Percentiles rank a stretch among this genome's conserved stretches.
These are phyloP conservation scores for Callaeas wilsoni DNA, from an alignment of 2,113 vertebrate genomes.

Conservation along the genomic window DNA sequence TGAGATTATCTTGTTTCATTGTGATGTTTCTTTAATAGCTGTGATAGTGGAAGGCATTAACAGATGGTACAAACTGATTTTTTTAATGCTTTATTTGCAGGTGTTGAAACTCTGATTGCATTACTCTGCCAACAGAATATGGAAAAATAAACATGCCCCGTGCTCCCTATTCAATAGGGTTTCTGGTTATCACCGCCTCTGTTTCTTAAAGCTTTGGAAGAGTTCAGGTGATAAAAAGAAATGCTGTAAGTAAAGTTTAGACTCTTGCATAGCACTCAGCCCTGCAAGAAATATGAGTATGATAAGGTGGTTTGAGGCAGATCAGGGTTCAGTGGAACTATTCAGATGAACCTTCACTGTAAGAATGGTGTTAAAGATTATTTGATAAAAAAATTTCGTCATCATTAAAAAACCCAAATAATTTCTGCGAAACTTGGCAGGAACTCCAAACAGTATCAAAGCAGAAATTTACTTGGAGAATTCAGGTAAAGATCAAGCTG, in stretches of 20 bases:
- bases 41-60: background rate
- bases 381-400: background rate
- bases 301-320: background rate
- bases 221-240: background rate
- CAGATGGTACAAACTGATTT: background rate
- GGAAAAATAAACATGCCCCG: background rate
- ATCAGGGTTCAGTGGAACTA: background rate
- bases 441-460: background rate
- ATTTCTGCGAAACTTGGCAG: background rate
- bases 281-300: background rate
- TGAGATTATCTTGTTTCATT: background rate
- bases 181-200: background rate
- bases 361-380: background rate
- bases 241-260: background rate
- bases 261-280: background rate
- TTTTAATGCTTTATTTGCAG: background rate
- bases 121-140: background rate
- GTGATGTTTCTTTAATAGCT: background rate
- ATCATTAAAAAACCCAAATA: background rate
- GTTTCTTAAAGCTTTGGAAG: background rate
- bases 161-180: background rate
- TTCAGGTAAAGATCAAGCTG: background rate
- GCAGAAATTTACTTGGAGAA: background rate
- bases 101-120: conserved; percentile 12
- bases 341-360: background rate